Conservation (phyloP, 2,888 invertebrate genomes). For the Archips crataeganus region DNA sequence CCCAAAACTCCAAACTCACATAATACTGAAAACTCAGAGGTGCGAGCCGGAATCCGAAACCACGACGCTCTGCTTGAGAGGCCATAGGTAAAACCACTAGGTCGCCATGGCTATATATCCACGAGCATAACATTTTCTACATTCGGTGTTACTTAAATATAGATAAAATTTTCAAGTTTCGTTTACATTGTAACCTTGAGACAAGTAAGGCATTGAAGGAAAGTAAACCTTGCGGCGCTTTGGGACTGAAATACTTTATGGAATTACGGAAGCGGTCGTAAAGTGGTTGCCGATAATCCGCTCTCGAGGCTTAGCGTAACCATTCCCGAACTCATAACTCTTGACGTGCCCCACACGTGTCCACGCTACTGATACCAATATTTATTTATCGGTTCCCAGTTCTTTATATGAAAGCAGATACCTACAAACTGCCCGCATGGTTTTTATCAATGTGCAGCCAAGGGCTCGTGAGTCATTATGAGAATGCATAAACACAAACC, state of each 20-base stretch:
- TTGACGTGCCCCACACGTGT: not conserved
- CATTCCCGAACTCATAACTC: constrained; percentile 36
- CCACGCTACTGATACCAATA: constrained; percentile 25
- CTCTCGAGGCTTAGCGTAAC: constrained; percentile 18
- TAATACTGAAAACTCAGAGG: no score
- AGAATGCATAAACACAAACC: constrained; percentile 24
- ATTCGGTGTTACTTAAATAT: not conserved
- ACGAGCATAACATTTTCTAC: not conserved
- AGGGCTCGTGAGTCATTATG: constrained; percentile 36
- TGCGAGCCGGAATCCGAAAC: no score
- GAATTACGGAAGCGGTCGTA: constrained; percentile 21
- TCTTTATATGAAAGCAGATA: constrained; percentile 39
- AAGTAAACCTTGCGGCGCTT: constrained; percentile 1
- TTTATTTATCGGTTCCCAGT: constrained; percentile 31
- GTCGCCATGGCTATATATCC: no score
- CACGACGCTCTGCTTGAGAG: no score
- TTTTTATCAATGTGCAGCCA: constrained; percentile 28
- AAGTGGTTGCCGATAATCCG: constrained; percentile 23
- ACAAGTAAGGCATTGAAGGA: not conserved
- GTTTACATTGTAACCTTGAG: constrained; percentile 18
- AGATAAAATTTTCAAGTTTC: constrained; percentile 7
- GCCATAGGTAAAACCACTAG: no score
- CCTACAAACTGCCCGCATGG: constrained; percentile 35
- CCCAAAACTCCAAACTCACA: no score
- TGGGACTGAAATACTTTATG: constrained; percentile 10